Evolutionary conservation across 64 coral and sea anemone species (phyloP).

Genomic region (Acropora tenuis): DNA sequence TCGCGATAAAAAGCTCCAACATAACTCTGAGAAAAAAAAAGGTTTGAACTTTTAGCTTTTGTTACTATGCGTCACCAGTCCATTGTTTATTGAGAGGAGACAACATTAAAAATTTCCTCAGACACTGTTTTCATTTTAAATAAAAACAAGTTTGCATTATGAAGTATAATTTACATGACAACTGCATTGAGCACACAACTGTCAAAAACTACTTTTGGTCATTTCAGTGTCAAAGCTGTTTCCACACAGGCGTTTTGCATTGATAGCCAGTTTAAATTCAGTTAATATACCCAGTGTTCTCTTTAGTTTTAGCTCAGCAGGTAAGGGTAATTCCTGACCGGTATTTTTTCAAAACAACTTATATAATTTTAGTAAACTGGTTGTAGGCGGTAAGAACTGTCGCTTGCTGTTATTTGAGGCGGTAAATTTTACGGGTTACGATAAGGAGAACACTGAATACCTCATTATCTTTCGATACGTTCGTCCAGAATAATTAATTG

Average conservation of each 20-base stretch:
- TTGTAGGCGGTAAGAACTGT: no score
- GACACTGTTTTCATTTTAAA: not conserved
- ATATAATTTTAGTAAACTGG: not conserved
- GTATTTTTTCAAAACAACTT: no score
- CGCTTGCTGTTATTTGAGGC: no score
- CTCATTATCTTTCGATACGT: not conserved
- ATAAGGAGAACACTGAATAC: not conserved
- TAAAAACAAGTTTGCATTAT: not conserved
- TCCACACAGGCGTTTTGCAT: no score
- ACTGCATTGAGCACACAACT: not conserved
- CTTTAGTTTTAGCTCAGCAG: no score
- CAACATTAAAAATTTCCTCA: no score
- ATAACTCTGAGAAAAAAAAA: constrained; percentile 62
- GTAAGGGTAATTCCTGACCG: no score
- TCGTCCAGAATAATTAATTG: not conserved
- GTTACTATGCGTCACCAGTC: not conserved
- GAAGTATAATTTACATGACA: not conserved
- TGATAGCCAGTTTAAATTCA: no score
- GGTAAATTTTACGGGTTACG: no score
- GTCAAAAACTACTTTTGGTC: no score
- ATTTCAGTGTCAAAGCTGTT: no score
- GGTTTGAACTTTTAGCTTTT: not conserved
- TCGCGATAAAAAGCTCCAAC: constrained; percentile 82
- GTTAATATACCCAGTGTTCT: no score
- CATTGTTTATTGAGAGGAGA: not conserved